phyloP scores from a whole-genome alignment of 2,797 vertebrate species.

The Phrynocephalus guinanensis region DNA sequence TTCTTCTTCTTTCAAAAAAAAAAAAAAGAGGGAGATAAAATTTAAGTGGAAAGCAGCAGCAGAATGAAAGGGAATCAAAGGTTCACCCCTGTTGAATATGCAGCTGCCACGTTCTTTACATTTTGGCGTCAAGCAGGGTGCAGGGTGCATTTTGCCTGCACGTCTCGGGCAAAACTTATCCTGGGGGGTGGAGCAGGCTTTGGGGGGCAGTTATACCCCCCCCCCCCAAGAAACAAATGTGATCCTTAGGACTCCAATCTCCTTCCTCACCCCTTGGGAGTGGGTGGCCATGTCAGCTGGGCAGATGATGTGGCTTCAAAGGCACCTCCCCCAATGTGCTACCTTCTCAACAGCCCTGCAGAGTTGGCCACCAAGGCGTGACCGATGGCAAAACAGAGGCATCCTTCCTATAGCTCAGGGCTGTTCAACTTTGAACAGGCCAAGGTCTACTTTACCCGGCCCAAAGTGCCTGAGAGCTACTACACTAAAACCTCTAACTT shows the following conservation, averaged over 20 bases:
- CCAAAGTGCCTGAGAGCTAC: too few relatives aligned
- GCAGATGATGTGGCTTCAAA: neutral
- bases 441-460: too few relatives aligned
- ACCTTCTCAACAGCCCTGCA: neutral
- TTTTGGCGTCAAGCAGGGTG: neutral
- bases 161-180: too few relatives aligned
- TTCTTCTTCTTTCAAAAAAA: neutral
- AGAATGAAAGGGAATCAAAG: conserved; percentile 22
- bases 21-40: conserved; percentile 35
- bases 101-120: conserved; percentile 19
- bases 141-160: neutral
- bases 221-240: too few relatives aligned
- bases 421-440: too few relatives aligned
- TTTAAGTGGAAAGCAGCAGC: neutral
- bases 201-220: too few relatives aligned
- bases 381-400: too few relatives aligned
- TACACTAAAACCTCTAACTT: too few relatives aligned
- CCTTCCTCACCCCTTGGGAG: too few relatives aligned
- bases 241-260: too few relatives aligned
- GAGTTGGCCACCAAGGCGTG: neutral
- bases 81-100: neutral
- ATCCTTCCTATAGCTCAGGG: too few relatives aligned
- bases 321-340: neutral
- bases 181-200: neutral
- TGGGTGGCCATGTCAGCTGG: too few relatives aligned